Conservation (phyloP, 2,888 invertebrate species). For the Dioctria linearis region DNA sequence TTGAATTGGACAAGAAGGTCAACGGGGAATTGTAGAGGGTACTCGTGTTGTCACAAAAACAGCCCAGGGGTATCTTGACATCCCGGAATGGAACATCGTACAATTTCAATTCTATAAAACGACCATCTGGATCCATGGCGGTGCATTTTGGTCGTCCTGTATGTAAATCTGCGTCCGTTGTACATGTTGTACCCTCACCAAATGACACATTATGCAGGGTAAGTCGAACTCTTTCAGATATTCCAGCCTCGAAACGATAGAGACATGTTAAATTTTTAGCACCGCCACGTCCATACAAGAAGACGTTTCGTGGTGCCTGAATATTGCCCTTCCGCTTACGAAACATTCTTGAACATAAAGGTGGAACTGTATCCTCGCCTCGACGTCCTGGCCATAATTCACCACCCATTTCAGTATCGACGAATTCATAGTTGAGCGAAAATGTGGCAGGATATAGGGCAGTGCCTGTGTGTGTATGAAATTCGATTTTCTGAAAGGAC, state of each 20-base stretch:
- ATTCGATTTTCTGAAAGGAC: slow-evolving; percentile 72
- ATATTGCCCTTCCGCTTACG: slow-evolving; percentile 78
- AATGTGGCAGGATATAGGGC: slow-evolving; percentile 85
- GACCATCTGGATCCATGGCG: slow-evolving; percentile 68
- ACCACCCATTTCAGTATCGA: slow-evolving; percentile 85
- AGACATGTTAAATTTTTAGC: slow-evolving; percentile 82
- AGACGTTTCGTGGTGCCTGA: slow-evolving; percentile 80
- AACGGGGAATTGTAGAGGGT: slow-evolving; percentile 75
- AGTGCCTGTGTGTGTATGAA: slow-evolving; percentile 80
- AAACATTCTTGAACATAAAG: slow-evolving; percentile 77
- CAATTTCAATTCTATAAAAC: slow-evolving; percentile 74
- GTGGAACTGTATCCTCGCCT: slow-evolving; percentile 70
- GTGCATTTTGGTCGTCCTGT: slow-evolving; percentile 79
- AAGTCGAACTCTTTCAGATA: slow-evolving; percentile 78
- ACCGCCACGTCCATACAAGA: slow-evolving; percentile 89
- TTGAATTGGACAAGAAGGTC: slow-evolving; percentile 77
- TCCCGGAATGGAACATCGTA: slow-evolving; percentile 81
- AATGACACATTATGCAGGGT: slow-evolving; percentile 82
- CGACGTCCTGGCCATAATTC: slow-evolving; percentile 74
- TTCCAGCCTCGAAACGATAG: slow-evolving; percentile 81
- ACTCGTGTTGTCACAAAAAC: slow-evolving; percentile 83
- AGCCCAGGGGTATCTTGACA: slow-evolving; percentile 79
- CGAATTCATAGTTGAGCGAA: slow-evolving; percentile 84
- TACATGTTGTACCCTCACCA: slow-evolving; percentile 78
- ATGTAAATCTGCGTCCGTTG: slow-evolving; percentile 80